Base-by-base conservation (phyloP, 2,113 vertebrate species). In the Leptocoma aspasia region DNA sequence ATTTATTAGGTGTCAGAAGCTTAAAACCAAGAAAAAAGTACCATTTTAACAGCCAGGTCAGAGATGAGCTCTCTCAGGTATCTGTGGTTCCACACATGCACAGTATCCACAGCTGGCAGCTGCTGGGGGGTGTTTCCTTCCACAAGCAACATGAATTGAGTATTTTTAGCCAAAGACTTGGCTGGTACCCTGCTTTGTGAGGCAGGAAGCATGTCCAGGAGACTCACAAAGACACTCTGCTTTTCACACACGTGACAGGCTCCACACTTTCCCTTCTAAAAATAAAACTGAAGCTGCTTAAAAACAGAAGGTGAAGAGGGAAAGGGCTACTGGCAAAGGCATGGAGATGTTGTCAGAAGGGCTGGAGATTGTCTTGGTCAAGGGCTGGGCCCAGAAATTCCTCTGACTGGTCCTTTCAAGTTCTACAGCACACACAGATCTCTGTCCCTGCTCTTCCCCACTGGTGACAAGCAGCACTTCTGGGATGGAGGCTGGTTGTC, bases 131-230 rank as follows among this genome's bases (percentile, higher is more conserved):
- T n/a, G 28, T 70, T 71, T 88, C 57, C n/a, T 90, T 73, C 41
- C 71, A 50, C 47, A 83, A 35, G 37, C 1, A 2, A 70, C 0
- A 0, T 3, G 16, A 77, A 39, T 4, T 13, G 24, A 49, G 1
- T 73, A 72, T 70, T 93, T 94, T 93, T 77, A 93, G 86, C 45
- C 42, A 61, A 69, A 88, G 31, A 44, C 60, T 28, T 47, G 71
- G 72, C 45, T 15, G 6, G n/a, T 35, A 33, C 30, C 19, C n/a
- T 18, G 61, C 63, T 63, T 20, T 47, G 63, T 44, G 54, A 80
- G 37, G 45, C 28, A 64, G n/a, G 26, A 72, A 81, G 13, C 45
- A 45, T 0, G 2, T 35, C 86, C 71, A 73, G 71, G 68, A 86
- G 66, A 69, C 28, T 28, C 39, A 78, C 14, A 47, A 13, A 85